Evolutionary conservation across 2,113 vertebrate species (phyloP).

Genomic region (Penelope pileata): DNA sequence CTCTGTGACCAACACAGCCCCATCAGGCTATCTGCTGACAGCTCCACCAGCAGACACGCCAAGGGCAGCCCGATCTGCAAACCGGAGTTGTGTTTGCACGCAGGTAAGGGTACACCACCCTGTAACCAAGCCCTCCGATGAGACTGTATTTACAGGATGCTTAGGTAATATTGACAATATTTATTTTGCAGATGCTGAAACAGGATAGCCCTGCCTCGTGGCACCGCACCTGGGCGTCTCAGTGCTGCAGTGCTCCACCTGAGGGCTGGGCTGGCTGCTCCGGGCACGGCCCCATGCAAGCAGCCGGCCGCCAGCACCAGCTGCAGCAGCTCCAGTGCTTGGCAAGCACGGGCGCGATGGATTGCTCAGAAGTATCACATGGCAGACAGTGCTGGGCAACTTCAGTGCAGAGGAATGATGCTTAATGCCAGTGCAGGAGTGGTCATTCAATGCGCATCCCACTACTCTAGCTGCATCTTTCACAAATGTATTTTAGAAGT

Average conservation of each 20-base stretch:
- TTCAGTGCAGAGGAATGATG: background rate
- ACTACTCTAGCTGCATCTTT: background rate
- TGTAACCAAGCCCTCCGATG: background rate
- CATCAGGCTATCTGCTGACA: background rate
- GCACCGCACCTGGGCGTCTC: fast-evolving
- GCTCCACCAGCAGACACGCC: background rate
- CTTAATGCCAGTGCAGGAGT: background rate
- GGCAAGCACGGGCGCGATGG: background rate
- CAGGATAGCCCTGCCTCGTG: background rate
- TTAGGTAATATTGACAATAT: background rate
- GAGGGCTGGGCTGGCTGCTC: background rate
- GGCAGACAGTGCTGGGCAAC: background rate
- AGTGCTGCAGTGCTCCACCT: background rate
- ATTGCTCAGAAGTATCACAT: background rate
- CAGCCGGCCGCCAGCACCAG: background rate
- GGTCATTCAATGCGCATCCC: background rate
- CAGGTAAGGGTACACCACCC: background rate
- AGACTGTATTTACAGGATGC: background rate
- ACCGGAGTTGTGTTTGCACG: background rate
- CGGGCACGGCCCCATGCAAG: background rate
- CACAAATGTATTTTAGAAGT: background rate
- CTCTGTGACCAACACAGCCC: background rate
- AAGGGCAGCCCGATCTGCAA: background rate
- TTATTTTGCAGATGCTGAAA: background rate
- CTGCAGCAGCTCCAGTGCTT: background rate